These are phyloP conservation scores for Ramphastos sulfuratus DNA, from an alignment of 2,113 vertebrate genomes.

Conservation along the genomic window DNA sequence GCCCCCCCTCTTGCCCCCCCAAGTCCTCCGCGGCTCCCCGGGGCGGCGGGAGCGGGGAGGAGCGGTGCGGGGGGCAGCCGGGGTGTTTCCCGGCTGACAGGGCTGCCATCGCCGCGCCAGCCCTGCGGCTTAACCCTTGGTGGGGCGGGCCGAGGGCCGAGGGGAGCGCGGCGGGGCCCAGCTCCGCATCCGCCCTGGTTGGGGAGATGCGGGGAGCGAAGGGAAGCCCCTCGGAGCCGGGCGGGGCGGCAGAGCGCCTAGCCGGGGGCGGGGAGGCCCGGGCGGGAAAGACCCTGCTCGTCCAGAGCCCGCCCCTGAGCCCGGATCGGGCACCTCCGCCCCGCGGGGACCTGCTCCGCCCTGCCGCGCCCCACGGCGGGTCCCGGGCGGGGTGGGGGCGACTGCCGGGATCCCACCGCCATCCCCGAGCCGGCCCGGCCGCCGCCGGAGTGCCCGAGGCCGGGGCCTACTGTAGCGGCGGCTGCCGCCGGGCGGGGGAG, in stretches of 20 bases:
- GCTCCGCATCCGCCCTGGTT: conserved; percentile 33
- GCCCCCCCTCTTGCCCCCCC: background rate
- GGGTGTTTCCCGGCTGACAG: background rate
- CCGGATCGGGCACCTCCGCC: background rate
- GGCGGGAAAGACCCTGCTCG: background rate
- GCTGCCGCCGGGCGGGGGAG: background rate
- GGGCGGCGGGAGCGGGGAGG: background rate
- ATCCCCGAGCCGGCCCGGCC: background rate
- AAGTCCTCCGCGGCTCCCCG: background rate
- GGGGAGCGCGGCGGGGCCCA: background rate
- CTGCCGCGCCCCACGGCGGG: background rate
- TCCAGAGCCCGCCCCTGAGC: background rate
- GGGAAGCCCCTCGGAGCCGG: background rate
- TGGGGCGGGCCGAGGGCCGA: background rate
- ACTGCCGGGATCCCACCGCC: background rate
- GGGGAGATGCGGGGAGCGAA: background rate
- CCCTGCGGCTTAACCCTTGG: background rate
- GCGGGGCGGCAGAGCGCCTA: conserved; percentile 48
- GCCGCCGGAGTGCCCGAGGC: background rate
- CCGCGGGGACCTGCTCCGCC: background rate
- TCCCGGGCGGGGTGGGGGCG: background rate
- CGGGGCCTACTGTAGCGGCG: background rate
- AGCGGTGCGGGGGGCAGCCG: background rate
- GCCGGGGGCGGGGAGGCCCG: background rate
- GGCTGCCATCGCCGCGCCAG: background rate